A percentile compares a stretch with the other conserved stretches of the same genome.
These are phyloP conservation scores for Orestias chungarensis DNA, from an alignment of 2,797 vertebrate genomes.

Conservation along the genomic window DNA sequence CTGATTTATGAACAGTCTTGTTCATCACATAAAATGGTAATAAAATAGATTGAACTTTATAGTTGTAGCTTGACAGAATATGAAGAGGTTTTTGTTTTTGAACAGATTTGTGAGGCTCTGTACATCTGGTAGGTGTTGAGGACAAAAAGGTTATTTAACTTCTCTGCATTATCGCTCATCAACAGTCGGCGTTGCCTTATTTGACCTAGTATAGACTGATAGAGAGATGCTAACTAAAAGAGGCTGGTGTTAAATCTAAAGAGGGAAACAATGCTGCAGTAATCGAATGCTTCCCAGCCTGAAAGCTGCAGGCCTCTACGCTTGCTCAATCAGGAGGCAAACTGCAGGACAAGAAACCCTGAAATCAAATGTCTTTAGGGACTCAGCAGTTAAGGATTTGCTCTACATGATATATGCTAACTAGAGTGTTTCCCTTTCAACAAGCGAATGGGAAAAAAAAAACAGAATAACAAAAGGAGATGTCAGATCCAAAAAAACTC, in stretches of 20 bases:
- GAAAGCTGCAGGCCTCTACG: slow-evolving; percentile 57
- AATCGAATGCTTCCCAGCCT: slow-evolving; percentile 32
- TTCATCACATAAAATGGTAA: not conserved
- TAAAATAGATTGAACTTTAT: not conserved
- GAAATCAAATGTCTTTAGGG: slow-evolving; percentile 58
- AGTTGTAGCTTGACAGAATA: not conserved
- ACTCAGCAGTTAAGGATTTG: slow-evolving; percentile 55
- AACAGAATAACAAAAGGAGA: slow-evolving; percentile 45
- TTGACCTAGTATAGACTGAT: slow-evolving; percentile 47
- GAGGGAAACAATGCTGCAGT: slow-evolving; percentile 44
- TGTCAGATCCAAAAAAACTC: slow-evolving; percentile 58
- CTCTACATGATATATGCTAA: slow-evolving; percentile 62
- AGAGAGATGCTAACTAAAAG: slow-evolving; percentile 53
- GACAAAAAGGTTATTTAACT: slow-evolving; percentile 46
- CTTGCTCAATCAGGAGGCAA: slow-evolving; percentile 69
- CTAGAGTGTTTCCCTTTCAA: slow-evolving; percentile 55
- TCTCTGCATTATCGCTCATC: slow-evolving; percentile 40
- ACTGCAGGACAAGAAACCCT: slow-evolving; percentile 48
- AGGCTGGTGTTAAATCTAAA: slow-evolving; percentile 45
- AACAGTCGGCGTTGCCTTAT: slow-evolving; percentile 25
- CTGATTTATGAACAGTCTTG: not conserved
- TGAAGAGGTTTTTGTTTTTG: not conserved
- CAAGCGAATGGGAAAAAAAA: slow-evolving; percentile 8
- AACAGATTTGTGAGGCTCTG: not conserved
- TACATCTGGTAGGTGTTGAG: slow-evolving; percentile 46